Evolutionary conservation across 2,888 invertebrate genomes (phyloP).

Genomic region (Lepeophtheirus nordmannii): DNA sequence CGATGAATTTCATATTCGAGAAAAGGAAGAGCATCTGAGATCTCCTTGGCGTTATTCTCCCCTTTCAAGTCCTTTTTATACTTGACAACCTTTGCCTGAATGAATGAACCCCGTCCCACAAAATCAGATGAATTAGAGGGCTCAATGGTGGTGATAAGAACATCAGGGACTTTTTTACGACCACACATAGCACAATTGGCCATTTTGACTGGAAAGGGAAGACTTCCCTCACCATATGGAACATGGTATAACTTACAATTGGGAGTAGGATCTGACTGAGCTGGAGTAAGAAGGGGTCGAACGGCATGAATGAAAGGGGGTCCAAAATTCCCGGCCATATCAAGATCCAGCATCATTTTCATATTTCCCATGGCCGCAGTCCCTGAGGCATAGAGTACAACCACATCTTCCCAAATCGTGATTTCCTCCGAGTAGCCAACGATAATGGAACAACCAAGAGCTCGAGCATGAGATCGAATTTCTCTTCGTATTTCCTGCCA

Average conservation of each 20-base stretch:
- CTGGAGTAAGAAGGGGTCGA: neutral
- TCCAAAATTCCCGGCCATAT: slow-evolving; percentile 8
- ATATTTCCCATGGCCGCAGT: slow-evolving; percentile 61
- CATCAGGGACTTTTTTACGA: slow-evolving; percentile 72
- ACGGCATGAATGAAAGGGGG: slow-evolving; percentile 6
- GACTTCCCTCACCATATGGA: slow-evolving; percentile 56
- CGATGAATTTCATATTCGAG: slow-evolving; percentile 88
- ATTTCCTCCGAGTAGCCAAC: slow-evolving; percentile 83
- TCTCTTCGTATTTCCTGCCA: slow-evolving; percentile 93
- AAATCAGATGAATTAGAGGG: slow-evolving; percentile 41
- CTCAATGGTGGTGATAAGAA: slow-evolving; percentile 73
- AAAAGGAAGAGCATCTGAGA: slow-evolving; percentile 86
- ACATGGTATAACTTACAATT: slow-evolving; percentile 54
- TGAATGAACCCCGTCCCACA: slow-evolving; percentile 27
- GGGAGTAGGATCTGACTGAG: neutral
- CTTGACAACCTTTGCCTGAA: slow-evolving; percentile 33
- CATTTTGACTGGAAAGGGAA: slow-evolving; percentile 57
- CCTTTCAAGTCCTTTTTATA: slow-evolving; percentile 31
- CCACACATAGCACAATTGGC: slow-evolving; percentile 55
- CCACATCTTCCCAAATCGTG: slow-evolving; percentile 90
- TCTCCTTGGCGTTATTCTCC: slow-evolving; percentile 43
- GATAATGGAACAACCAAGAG: slow-evolving; percentile 82
- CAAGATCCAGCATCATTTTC: slow-evolving; percentile 9
- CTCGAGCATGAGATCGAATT: slow-evolving; percentile 66
- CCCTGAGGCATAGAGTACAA: slow-evolving; percentile 78